Evolutionary conservation across 2,113 vertebrate species (phyloP).

Genomic region (Psittacula cyanocephala): DNA sequence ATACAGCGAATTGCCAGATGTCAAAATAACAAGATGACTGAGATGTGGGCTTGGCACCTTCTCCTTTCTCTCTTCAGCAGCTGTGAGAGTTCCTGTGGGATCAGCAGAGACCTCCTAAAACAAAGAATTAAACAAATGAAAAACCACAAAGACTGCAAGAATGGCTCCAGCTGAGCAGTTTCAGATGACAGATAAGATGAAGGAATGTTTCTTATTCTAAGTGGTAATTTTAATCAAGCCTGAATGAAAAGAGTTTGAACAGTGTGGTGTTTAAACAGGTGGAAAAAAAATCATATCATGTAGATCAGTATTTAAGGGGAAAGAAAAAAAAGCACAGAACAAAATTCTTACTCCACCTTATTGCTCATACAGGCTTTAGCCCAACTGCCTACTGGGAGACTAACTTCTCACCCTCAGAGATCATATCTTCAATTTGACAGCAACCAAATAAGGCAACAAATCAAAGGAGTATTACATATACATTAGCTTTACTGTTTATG

Average conservation of each 20-base stretch:
- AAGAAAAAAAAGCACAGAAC: not conserved
- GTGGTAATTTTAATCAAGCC: not conserved
- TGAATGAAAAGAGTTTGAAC: not conserved
- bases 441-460: not conserved
- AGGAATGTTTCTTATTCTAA: not conserved
- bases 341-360: not conserved
- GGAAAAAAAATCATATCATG: not conserved
- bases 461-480: not conserved
- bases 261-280: not conserved
- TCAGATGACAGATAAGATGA: not conserved
- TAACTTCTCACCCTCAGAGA: not conserved
- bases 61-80: slow-evolving; percentile 91
- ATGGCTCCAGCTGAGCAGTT: not conserved
- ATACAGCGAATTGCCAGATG: slow-evolving; percentile 83
- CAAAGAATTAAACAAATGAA: not conserved
- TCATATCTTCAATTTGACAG: not conserved
- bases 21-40: slow-evolving; percentile 91
- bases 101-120: slow-evolving; percentile 87
- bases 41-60: slow-evolving; percentile 96
- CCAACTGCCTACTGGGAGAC: not conserved
- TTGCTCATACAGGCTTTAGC: not conserved
- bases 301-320: not conserved
- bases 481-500: not conserved
- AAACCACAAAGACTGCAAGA: not conserved
- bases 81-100: slow-evolving; percentile 75